A percentile compares a stretch with the other conserved stretches of the same genome.
Conservation (phyloP, 2,113 vertebrate genomes). For the Emydocephalus ijimae region DNA sequence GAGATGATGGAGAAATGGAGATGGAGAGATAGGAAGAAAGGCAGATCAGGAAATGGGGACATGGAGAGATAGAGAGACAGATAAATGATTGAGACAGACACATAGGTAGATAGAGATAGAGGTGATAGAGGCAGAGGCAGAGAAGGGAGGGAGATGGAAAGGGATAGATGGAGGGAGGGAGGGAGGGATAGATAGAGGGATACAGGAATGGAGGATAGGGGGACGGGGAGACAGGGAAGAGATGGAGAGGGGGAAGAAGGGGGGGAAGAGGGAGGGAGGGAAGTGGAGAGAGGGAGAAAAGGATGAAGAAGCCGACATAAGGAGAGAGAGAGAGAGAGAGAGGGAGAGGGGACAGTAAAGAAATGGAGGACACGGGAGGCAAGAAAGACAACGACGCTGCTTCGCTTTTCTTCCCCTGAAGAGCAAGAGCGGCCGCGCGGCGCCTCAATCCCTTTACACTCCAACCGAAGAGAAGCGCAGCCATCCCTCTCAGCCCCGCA, state of each 20-base stretch:
- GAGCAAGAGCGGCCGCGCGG: constrained; percentile 25
- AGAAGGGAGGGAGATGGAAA: too few relatives aligned
- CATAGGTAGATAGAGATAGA: not conserved
- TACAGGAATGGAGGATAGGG: not conserved
- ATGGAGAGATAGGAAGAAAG: not conserved
- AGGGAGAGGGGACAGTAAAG: too few relatives aligned
- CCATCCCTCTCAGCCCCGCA: not conserved
- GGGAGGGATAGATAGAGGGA: too few relatives aligned
- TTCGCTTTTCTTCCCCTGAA: constrained; percentile 31
- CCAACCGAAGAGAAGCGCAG: constrained; percentile 4
- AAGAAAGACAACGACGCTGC: not conserved
- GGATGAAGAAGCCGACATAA: not conserved
- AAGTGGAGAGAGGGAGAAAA: not conserved
- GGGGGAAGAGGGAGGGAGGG: not conserved
- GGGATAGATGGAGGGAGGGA: too few relatives aligned
- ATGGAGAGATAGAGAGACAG: too few relatives aligned
- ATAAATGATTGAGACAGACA: too few relatives aligned
- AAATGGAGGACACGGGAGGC: not conserved
- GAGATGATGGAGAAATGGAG: not conserved
- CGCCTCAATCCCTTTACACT: constrained; percentile 10
- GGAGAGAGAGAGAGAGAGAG: not conserved
- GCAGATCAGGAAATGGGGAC: not conserved
- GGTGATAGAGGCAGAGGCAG: not conserved
- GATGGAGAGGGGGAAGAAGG: not conserved
- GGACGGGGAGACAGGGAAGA: not conserved